Evolutionary conservation across 2,888 invertebrate genomes (phyloP), one percentile per base, ranked within the genome.

Genomic region (Drosophila hamatofila): DNA sequence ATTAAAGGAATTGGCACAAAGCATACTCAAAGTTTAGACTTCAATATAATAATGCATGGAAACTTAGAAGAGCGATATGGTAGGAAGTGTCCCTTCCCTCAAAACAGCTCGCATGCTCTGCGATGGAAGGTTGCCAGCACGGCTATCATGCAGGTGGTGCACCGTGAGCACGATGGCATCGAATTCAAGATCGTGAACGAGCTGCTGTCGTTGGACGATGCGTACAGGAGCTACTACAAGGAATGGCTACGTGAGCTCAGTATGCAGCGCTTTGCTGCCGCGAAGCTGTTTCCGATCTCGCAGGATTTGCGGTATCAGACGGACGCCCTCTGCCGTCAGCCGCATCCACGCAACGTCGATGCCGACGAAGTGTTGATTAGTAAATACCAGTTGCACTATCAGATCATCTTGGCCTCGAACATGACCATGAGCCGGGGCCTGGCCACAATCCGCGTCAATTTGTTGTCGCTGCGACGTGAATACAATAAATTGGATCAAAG

Each of bases 261-360:
- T 0, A n/a, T 75, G 16, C 92, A 91, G 49, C 81, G 83, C 12
- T 81, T 85, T 18, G 64, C 88, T 3, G 72, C 81, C 5, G 66
- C 76, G 4, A 83, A 83, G 5, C 37, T 92, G 11, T 82, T 75
- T 80, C 71, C 80, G 2, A 25, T 92, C 18, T 82, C 91, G 0
- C 76, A 81, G 48, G 83, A 90, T 30, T 84, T 80, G 37, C 56
- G 57, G n/a, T 27, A 63, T 14, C 78, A 79, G 11, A 25, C 68
- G 12, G 81, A 78, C 0, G 33, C 64, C 0, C 51, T 52, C 16
- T 89, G 90, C 35, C 64, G 75, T n/a, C 65, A 72, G 27, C 82
- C 90, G 0, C 69, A 87, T 18, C 69, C 77, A 3, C 78, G 72
- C 8, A 55, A 67, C 3, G 55, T 69, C 0, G 81, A 79, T 1